Evolutionary conservation across 2,888 invertebrate species (phyloP).

Genomic region (Theodoxus fluviatilis): DNA sequence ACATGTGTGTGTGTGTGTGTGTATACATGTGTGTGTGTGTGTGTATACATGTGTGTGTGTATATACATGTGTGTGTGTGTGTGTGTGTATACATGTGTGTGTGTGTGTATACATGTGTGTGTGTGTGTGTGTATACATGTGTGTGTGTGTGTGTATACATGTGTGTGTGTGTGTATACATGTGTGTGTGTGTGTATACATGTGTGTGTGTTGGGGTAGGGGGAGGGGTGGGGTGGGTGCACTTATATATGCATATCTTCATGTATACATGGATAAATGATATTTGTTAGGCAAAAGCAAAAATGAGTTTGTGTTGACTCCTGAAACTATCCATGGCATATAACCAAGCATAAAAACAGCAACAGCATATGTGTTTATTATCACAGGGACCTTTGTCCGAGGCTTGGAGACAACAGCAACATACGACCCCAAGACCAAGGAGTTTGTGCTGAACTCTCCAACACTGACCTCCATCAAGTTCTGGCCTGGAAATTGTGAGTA

Average conservation of each 20-base stretch:
- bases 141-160: conserved; percentile 21
- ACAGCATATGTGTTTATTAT: background rate
- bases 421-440: conserved; percentile 84
- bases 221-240: conserved; percentile 72
- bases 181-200: background rate
- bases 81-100: background rate
- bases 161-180: conserved; percentile 4
- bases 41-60: conserved; percentile 17
- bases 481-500: conserved; percentile 93
- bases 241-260: background rate
- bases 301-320: background rate
- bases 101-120: background rate
- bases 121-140: conserved; percentile 13
- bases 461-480: conserved; percentile 91
- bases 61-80: background rate
- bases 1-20: conserved; percentile 11
- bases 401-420: conserved; percentile 90
- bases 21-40: conserved; percentile 7
- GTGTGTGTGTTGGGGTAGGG: conserved; percentile 1
- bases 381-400: conserved; percentile 84
- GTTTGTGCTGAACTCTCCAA: conserved; percentile 87
- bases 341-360: background rate
- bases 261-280: background rate
- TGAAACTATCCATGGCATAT: background rate
- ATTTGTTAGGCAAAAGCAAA: background rate